A percentile compares a stretch with the other conserved stretches of the same genome.
phyloP scores from a whole-genome alignment of 2,888 invertebrate genomes.

The Lepeophtheirus nordmannii region DNA sequence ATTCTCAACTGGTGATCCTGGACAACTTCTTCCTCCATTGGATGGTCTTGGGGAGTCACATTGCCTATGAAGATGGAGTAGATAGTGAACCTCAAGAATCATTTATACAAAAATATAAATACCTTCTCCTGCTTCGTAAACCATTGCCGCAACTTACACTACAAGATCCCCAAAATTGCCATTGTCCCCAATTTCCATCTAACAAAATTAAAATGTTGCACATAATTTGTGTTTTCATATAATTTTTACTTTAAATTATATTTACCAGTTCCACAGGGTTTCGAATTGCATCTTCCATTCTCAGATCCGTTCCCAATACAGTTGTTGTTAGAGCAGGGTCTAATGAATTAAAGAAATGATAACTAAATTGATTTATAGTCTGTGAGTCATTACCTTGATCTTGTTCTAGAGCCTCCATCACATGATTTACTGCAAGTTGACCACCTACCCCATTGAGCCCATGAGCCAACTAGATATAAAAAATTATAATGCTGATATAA shows the following conservation, averaged over 20 bases:
- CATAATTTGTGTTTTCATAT: not conserved
- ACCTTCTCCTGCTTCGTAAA: not conserved
- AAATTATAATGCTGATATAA: not conserved
- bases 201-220: not conserved
- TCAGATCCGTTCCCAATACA: not conserved
- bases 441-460: not conserved
- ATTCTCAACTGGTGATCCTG: not conserved
- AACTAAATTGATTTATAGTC: not conserved
- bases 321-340: not conserved
- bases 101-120: no score
- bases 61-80: not conserved
- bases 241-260: not conserved
- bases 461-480: not conserved
- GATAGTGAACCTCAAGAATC: no score
- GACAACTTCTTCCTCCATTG: not conserved
- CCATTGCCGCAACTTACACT: not conserved
- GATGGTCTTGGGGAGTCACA: not conserved
- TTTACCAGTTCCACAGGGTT: not conserved
- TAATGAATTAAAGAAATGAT: not conserved
- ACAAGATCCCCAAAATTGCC: constrained; percentile 2
- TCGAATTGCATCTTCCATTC: not conserved
- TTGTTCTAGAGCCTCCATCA: not conserved
- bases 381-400: not conserved
- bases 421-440: constrained; percentile 3
- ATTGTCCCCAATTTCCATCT: not conserved